These are phyloP conservation scores for Megaleporinus macrocephalus DNA, from an alignment of 2,113 vertebrate species.

Conservation along the genomic window DNA sequence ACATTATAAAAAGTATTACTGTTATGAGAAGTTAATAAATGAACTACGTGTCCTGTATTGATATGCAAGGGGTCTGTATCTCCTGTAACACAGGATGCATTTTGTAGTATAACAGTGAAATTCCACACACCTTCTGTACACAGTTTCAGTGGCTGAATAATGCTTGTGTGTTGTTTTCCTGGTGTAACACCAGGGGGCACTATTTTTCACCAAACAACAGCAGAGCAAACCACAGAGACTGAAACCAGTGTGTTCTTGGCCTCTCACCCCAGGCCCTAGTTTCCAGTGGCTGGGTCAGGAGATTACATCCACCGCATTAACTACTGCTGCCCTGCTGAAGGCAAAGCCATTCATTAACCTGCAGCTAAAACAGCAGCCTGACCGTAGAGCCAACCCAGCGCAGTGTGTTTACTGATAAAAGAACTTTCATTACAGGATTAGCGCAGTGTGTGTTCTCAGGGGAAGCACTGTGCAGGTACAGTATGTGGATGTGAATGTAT, in stretches of 20 bases:
- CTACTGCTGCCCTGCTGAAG: constrained; percentile 36
- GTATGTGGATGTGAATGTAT: not conserved
- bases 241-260: not conserved
- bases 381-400: not conserved
- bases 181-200: constrained; percentile 12
- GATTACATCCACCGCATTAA: constrained; percentile 1
- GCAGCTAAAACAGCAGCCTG: constrained; percentile 29
- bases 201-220: not conserved
- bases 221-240: not conserved
- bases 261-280: not conserved
- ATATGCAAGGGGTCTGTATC: not conserved
- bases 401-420: constrained; percentile 33
- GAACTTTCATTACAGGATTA: constrained; percentile 15
- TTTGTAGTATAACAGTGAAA: not conserved
- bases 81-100: not conserved
- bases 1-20: too few relatives aligned
- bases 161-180: not conserved
- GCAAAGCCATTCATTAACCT: constrained; percentile 40
- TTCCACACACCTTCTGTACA: not conserved
- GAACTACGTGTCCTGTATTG: too few relatives aligned
- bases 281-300: constrained; percentile 12
- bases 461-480: not conserved
- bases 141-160: not conserved
- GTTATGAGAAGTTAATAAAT: too few relatives aligned
- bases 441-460: not conserved